These are phyloP conservation scores for Eudasyphora cyanicolor DNA, from an alignment of 2,888 invertebrate species.

Conservation along the genomic window DNA sequence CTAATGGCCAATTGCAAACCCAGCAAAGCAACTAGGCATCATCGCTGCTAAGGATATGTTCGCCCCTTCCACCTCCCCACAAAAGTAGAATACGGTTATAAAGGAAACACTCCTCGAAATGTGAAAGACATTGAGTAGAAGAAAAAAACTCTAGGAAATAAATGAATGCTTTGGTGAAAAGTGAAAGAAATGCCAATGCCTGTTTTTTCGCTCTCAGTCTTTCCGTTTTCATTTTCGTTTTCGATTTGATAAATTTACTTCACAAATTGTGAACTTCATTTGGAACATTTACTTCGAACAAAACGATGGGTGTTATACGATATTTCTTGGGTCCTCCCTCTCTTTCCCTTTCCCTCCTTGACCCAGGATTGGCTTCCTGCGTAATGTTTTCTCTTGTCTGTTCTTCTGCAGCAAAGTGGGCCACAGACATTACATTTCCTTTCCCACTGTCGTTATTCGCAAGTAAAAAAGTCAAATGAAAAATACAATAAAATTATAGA, in stretches of 20 bases:
- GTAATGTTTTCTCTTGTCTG: not conserved
- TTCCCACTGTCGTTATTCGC: not conserved
- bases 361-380: too few species aligned
- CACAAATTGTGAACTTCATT: constrained; percentile 64
- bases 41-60: not conserved
- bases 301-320: constrained; percentile 60
- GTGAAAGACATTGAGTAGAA: not conserved
- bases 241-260: constrained; percentile 62
- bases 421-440: not conserved
- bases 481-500: constrained; percentile 61
- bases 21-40: not conserved
- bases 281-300: constrained; percentile 44
- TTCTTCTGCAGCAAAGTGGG: not conserved
- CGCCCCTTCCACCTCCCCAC: not conserved
- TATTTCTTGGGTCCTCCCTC: constrained; percentile 17
- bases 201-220: too few species aligned
- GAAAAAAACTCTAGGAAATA: not conserved
- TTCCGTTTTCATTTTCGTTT: constrained; percentile 8
- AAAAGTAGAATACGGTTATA: not conserved
- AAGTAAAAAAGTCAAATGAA: constrained; percentile 63
- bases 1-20: constrained; percentile 57
- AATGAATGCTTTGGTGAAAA: constrained; percentile 15
- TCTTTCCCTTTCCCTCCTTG: constrained; percentile 4
- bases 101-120: too few species aligned
- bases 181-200: constrained; percentile 18